Evolutionary conservation across 2,797 vertebrate species (phyloP).

Genomic region (Sebastes vulpes): DNA sequence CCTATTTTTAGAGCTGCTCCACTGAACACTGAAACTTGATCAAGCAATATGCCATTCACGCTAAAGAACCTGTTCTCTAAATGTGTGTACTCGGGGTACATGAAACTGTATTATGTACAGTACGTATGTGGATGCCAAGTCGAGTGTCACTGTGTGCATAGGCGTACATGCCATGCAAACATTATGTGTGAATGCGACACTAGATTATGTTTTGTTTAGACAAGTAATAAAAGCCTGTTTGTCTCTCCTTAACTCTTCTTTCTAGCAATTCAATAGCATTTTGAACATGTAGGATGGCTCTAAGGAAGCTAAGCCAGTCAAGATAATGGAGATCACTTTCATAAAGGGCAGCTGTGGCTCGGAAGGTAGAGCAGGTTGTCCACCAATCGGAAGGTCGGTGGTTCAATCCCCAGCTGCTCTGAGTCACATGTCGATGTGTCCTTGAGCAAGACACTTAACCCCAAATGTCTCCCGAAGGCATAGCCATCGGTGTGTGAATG

Average conservation of each 20-base stretch:
- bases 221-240: background rate
- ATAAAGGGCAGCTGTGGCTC: background rate
- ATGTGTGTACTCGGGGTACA: conserved; percentile 14
- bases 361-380: too few species aligned
- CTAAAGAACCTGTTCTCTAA: background rate
- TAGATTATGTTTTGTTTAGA: conserved; percentile 11
- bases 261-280: background rate
- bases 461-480: too few species aligned
- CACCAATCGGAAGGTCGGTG: too few species aligned
- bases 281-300: background rate
- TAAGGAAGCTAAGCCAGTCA: background rate
- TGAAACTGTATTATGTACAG: conserved; percentile 24
- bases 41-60: conserved; percentile 48
- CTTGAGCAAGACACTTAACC: too few species aligned
- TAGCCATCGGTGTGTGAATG: too few species aligned
- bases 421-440: too few species aligned
- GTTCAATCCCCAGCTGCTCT: too few species aligned
- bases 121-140: background rate
- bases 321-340: background rate
- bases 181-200: background rate
- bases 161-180: background rate
- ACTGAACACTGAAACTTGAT: conserved; percentile 20
- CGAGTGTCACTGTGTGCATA: background rate
- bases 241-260: background rate
- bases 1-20: conserved; percentile 23